A percentile compares a stretch with the other conserved stretches of the same genome.
Conservation (phyloP, 2,113 vertebrate genomes). For the Zosterops pallidus region DNA sequence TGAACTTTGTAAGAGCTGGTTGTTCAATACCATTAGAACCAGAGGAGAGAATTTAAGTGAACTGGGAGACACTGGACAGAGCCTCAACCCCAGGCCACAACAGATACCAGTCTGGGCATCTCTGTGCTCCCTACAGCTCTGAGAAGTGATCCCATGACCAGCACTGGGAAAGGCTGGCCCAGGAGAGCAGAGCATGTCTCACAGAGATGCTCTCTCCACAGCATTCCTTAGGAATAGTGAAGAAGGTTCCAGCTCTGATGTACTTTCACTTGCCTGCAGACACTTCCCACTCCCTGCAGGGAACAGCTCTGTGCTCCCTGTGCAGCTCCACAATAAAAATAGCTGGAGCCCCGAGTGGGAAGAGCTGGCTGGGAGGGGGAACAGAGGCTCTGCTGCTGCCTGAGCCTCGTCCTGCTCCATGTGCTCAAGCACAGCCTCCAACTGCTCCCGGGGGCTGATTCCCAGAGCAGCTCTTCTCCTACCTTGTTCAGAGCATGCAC, state of each 20-base stretch:
- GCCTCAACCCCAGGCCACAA: background rate
- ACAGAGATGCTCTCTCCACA: background rate
- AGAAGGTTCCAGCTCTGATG: background rate
- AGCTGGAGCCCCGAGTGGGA: background rate
- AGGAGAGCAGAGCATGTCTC: background rate
- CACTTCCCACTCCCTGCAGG: background rate
- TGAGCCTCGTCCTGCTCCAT: background rate
- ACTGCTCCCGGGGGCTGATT: background rate
- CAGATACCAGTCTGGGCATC: background rate
- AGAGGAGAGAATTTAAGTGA: background rate
- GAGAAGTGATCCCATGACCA: background rate
- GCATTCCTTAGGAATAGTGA: background rate
- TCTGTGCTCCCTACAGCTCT: background rate
- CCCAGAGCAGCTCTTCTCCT: background rate
- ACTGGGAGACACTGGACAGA: background rate
- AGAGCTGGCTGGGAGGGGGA: background rate
- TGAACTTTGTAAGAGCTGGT: background rate
- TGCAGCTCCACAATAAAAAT: background rate
- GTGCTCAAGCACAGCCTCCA: background rate
- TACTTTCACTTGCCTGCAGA: background rate
- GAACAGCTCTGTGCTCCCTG: background rate
- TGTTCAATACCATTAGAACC: background rate
- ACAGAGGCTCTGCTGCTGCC: background rate
- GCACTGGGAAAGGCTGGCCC: background rate
- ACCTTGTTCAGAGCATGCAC: constrained; percentile 99